Base-by-base conservation (phyloP, 2,113 vertebrate genomes). In the Ia io region DNA sequence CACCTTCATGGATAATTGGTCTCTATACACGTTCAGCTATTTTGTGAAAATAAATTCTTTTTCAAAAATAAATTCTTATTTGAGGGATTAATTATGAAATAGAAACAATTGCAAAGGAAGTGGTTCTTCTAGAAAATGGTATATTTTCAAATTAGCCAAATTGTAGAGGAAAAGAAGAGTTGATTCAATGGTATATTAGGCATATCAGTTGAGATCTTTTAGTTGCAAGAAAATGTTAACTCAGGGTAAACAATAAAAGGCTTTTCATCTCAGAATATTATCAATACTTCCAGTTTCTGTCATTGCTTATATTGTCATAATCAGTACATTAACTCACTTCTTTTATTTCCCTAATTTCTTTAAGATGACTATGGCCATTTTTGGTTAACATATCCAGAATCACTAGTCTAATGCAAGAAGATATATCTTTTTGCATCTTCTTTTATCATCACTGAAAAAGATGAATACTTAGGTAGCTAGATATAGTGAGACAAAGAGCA, bases 21-120 rank as follows among this genome's bases (percentile, higher is more conserved):
- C n/a, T 69, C 37, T 93, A 30, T 69, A 73, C 11, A 73, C 25
- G 32, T 69, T 78, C 61, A 93, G 11, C 28, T 93, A 61, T 70
- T 96, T 86, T 1, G 51, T 89, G 47, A 88, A 95, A 94, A 89
- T 73, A 88, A 82, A 40, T 78, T 93, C 23, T 70, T 96, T 86
- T 1, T 53, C 83, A 47, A 88, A 95, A 94, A 89, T 73, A 88
- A 82, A 35, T 78, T 93, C 23, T 87, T 56, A 35, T 74, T 44
- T 73, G 28, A 47, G 20, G 14, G 16, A 42, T 37, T 95, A 86
- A 83, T 78, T 88, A 30, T 91, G 11, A 73, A 85, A 82, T 16
- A 56, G 35, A 93, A 88, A 3, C 32, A 47, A 65, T 63, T 9
- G 5, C 53, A 67, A 91, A 63, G 25, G 2, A 86, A 0, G 0